A percentile compares a stretch with the other conserved stretches of the same genome.
Conservation (phyloP, 2,113 vertebrate genomes). For the Plestiodon gilberti region DNA sequence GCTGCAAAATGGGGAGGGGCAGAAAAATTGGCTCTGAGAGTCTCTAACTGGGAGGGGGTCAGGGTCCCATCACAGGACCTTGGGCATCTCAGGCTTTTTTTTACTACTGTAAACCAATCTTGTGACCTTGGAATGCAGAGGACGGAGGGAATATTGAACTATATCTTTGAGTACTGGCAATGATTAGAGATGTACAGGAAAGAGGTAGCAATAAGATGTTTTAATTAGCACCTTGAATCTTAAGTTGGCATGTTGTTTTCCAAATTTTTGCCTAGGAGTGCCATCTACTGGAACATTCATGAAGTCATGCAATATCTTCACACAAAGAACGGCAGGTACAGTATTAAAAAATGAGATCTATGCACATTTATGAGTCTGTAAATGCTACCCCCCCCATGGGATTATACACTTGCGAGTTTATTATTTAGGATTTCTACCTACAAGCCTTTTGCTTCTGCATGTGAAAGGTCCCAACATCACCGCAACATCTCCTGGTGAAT, state of each 20-base stretch:
- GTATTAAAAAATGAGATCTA: background rate
- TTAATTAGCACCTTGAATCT: background rate
- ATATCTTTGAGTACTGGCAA: background rate
- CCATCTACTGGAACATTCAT: slow-evolving; percentile 46
- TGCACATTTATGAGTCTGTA: background rate
- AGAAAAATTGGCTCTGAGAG: no score
- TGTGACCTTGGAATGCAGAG: no score
- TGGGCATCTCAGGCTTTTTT: no score
- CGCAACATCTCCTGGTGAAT: no score
- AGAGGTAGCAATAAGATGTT: background rate
- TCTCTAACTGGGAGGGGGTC: background rate
- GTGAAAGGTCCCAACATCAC: no score
- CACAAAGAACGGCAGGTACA: background rate
- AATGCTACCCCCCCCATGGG: background rate
- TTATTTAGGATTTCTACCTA: background rate
- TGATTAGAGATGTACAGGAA: background rate
- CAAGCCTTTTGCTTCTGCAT: no score
- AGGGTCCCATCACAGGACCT: background rate
- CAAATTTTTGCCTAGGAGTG: slow-evolving; percentile 26
- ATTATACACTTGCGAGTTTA: background rate
- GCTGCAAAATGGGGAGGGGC: no score
- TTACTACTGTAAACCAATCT: no score
- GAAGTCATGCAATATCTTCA: background rate
- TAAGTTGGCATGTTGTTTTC: background rate
- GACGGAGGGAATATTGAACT: background rate